Conservation (phyloP, 1,140 invertebrate species). For the Drosophila dunni region DNA sequence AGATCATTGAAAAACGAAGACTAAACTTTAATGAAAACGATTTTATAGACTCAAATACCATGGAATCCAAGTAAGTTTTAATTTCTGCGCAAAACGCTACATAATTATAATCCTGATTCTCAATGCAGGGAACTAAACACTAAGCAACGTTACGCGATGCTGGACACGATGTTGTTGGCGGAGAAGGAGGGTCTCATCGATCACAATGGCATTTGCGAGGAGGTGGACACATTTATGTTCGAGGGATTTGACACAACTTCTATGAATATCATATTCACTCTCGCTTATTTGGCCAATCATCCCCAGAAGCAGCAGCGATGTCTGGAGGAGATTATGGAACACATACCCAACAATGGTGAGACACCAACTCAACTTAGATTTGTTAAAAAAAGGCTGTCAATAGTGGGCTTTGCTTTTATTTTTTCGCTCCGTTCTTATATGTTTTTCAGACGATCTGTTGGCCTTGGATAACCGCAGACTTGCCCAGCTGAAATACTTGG, state of each 20-base stretch:
- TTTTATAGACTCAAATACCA: conserved; percentile 12
- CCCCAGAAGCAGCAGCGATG: conserved; percentile 87
- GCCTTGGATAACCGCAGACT: conserved; percentile 85
- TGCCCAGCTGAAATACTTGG: conserved; percentile 87
- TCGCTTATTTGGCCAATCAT: conserved; percentile 87
- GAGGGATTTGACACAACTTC: conserved; percentile 91
- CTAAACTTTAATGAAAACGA: conserved; percentile 28
- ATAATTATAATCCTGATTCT: neutral
- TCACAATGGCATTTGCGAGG: conserved; percentile 89
- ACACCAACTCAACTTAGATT: too few relatives aligned
- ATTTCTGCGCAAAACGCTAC: too few relatives aligned
- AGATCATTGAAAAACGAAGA: conserved; percentile 48
- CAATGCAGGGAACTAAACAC: conserved; percentile 33
- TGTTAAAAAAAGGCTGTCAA: too few relatives aligned
- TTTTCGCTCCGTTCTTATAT: neutral
- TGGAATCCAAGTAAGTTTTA: conserved; percentile 14
- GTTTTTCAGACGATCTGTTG: conserved; percentile 34
- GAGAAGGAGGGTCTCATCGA: conserved; percentile 85
- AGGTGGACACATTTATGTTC: conserved; percentile 93
- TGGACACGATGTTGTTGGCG: conserved; percentile 90
- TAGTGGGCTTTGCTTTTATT: neutral
- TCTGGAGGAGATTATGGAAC: conserved; percentile 76
- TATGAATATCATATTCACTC: conserved; percentile 86
- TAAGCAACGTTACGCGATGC: conserved; percentile 89
- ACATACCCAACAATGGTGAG: conserved; percentile 20